These are phyloP conservation scores for Sterna hirundo DNA, from an alignment of 2,113 vertebrate genomes.

Conservation along the genomic window DNA sequence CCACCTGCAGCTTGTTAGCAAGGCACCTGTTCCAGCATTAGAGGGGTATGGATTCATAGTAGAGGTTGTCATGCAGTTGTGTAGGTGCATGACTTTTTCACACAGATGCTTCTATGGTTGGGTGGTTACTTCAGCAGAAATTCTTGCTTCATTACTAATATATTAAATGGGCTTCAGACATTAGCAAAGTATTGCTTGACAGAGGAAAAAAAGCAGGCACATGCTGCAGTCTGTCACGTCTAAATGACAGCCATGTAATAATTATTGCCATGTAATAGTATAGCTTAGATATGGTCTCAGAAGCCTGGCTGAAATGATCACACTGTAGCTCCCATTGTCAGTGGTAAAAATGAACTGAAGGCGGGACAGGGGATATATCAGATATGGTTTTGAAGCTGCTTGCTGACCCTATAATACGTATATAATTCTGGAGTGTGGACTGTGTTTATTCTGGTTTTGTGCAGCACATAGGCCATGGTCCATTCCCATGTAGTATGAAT, in stretches of 20 bases:
- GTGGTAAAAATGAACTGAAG: neutral
- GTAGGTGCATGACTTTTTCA: neutral
- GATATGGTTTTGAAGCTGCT: neutral
- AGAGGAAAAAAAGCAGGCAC: neutral
- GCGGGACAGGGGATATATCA: neutral
- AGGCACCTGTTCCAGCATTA: neutral
- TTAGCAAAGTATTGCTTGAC: neutral
- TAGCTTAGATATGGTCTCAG: neutral
- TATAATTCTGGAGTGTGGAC: neutral
- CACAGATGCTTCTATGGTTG: neutral
- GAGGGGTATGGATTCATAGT: neutral
- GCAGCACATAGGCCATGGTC: neutral
- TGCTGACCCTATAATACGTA: neutral
- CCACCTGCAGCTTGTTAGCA: slow-evolving; percentile 21
- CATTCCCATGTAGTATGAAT: neutral
- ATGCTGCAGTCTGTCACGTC: neutral
- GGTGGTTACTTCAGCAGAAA: neutral
- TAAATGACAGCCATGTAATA: neutral
- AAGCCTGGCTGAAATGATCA: neutral
- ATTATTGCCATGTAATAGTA: neutral
- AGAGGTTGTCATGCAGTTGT: neutral
- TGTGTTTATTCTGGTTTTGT: neutral
- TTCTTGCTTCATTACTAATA: neutral
- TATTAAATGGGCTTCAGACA: neutral
- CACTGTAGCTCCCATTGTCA: neutral